These are phyloP conservation scores for Hylia prasina DNA, from an alignment of 2,113 vertebrate species.

Conservation along the genomic window DNA sequence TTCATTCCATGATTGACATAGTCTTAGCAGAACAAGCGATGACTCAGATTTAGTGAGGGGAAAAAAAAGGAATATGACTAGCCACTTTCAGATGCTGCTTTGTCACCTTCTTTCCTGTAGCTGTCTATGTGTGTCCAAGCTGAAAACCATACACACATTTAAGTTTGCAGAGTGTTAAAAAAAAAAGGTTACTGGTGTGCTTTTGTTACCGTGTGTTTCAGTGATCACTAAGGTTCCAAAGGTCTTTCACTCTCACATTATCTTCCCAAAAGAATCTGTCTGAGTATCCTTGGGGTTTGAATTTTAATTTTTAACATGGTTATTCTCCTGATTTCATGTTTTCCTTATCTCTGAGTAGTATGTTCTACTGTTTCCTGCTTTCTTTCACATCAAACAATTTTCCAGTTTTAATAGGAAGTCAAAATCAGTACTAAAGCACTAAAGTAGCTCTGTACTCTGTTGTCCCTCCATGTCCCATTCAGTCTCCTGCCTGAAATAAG, in stretches of 20 bases:
- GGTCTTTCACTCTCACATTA: neutral
- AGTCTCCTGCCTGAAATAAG: neutral
- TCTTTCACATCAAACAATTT: neutral
- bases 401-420: neutral
- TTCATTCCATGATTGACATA: neutral
- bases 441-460: neutral
- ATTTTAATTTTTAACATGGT: neutral
- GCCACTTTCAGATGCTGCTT: neutral
- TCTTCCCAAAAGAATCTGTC: neutral
- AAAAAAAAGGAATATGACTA: fast-evolving
- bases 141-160: neutral
- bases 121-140: neutral
- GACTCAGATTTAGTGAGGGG: neutral
- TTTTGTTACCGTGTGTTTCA: neutral
- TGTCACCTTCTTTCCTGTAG: neutral
- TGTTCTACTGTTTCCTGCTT: neutral
- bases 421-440: neutral
- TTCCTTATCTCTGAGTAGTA: neutral
- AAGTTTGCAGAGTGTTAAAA: neutral
- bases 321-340: neutral
- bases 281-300: neutral
- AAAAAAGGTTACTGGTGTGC: neutral
- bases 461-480: neutral
- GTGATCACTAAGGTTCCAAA: neutral
- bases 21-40: neutral